Conservation (phyloP, 2,888 invertebrate genomes). For the Hanleya hanleyi region DNA sequence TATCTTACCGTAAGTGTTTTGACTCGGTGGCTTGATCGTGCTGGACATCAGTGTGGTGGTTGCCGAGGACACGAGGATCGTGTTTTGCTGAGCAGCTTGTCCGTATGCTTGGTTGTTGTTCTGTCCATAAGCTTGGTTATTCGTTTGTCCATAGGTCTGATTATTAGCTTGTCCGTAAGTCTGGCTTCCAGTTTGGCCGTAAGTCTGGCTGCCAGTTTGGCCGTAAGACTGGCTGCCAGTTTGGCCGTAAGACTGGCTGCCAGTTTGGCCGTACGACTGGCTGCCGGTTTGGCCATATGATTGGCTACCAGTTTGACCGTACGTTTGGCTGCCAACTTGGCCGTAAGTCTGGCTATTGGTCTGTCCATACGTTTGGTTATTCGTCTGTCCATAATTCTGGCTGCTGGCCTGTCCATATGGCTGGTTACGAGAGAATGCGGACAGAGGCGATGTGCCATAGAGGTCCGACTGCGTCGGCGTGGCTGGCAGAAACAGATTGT, state of each 20-base stretch:
- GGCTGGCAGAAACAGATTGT: constrained; percentile 77
- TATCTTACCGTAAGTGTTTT: constrained; percentile 51
- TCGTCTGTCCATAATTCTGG: background rate
- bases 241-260: constrained; percentile 1
- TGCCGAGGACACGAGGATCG: constrained; percentile 87
- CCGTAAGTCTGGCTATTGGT: background rate
- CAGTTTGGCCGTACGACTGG: constrained; percentile 19
- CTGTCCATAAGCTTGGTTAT: constrained; percentile 31
- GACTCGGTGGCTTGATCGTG: constrained; percentile 80
- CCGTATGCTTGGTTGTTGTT: constrained; percentile 25
- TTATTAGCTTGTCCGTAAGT: constrained; percentile 22
- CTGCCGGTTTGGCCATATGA: constrained; percentile 24
- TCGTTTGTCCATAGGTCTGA: background rate
- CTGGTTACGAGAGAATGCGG: constrained; percentile 38
- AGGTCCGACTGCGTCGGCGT: constrained; percentile 80
- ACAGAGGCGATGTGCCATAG: constrained; percentile 72
- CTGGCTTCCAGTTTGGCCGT: constrained; percentile 32
- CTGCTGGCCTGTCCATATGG: background rate
- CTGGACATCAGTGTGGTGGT: constrained; percentile 92
- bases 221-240: constrained; percentile 8
- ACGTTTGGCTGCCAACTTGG: constrained; percentile 1
- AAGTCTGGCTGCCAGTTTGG: background rate
- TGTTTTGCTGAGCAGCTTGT: constrained; percentile 84
- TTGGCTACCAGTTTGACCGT: background rate
- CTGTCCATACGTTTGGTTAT: background rate